phyloP scores from a whole-genome alignment of 2,797 vertebrate species.

The Anomalospiza imberbis region DNA sequence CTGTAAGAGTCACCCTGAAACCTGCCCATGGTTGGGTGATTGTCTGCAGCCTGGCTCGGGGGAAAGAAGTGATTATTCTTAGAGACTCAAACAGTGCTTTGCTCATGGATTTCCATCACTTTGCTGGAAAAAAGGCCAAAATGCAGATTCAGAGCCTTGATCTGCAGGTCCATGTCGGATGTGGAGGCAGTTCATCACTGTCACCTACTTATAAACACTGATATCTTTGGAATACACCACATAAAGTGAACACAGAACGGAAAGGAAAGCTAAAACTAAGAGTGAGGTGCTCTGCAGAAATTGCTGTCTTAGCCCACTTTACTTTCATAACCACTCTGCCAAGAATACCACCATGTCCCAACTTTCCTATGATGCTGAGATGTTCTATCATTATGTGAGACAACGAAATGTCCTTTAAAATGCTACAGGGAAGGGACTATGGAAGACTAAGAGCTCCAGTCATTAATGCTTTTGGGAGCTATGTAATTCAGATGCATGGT shows the following conservation, averaged over 20 bases:
- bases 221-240: neutral
- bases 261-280: neutral
- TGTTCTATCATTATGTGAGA: neutral
- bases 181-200: neutral
- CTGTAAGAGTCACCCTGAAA: neutral
- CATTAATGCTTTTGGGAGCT: neutral
- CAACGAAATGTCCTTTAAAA: neutral
- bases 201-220: neutral
- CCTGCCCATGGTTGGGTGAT: neutral
- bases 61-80: neutral
- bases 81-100: neutral
- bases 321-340: neutral
- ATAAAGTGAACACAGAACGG: neutral
- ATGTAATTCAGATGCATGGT: neutral
- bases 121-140: neutral
- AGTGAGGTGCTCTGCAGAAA: neutral
- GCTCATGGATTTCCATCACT: neutral
- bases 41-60: neutral
- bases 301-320: neutral
- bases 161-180: neutral
- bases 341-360: neutral
- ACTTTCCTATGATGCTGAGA: neutral
- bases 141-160: neutral
- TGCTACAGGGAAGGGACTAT: neutral
- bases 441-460: neutral